Percentiles rank a stretch among this genome's conserved stretches.
Evolutionary conservation across 2,113 vertebrate genomes (phyloP).

Genomic region (Nothobranchius furzeri): DNA sequence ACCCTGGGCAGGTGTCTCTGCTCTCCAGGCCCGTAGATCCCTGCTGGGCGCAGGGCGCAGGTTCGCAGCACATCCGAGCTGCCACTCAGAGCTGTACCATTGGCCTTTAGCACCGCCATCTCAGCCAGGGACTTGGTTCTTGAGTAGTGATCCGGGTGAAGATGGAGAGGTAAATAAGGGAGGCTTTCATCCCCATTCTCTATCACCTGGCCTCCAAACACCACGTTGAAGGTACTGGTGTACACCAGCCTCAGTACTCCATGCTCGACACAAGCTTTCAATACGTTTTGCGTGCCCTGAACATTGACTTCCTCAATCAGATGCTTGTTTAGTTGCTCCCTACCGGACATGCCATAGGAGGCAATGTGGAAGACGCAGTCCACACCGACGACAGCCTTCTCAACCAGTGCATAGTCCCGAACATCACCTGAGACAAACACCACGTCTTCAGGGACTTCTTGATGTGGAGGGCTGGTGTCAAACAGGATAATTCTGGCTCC

Average conservation of each 20-base stretch:
- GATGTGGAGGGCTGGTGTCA: slow-evolving; percentile 78
- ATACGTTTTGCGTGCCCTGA: slow-evolving; percentile 86
- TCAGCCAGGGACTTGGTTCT: slow-evolving; percentile 93
- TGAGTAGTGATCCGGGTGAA: slow-evolving; percentile 93
- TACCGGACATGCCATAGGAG: slow-evolving; percentile 95
- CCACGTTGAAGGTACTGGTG: slow-evolving; percentile 93
- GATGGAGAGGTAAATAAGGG: slow-evolving; percentile 91
- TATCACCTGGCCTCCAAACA: slow-evolving; percentile 93
- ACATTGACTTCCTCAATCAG: slow-evolving; percentile 89
- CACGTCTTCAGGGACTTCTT: slow-evolving; percentile 78
- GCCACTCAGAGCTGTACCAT: slow-evolving; percentile 66
- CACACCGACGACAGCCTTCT: slow-evolving; percentile 75
- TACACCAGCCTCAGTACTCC: slow-evolving; percentile 86
- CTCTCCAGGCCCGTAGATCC: slow-evolving; percentile 94
- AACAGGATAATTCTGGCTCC: slow-evolving; percentile 85
- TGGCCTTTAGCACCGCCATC: slow-evolving; percentile 87
- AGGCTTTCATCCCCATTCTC: slow-evolving; percentile 90
- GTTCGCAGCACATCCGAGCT: slow-evolving; percentile 78
- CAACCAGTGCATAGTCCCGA: slow-evolving; percentile 77
- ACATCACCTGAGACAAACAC: slow-evolving; percentile 85
- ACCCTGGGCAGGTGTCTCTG: slow-evolving; percentile 93
- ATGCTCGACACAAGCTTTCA: slow-evolving; percentile 79
- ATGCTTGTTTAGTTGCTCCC: slow-evolving; percentile 87
- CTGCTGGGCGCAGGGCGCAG: slow-evolving; percentile 89
- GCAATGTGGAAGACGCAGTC: slow-evolving; percentile 91